Evolutionary conservation across 2,888 invertebrate species (phyloP).

Genomic region (Rhodophaea formosa): DNA sequence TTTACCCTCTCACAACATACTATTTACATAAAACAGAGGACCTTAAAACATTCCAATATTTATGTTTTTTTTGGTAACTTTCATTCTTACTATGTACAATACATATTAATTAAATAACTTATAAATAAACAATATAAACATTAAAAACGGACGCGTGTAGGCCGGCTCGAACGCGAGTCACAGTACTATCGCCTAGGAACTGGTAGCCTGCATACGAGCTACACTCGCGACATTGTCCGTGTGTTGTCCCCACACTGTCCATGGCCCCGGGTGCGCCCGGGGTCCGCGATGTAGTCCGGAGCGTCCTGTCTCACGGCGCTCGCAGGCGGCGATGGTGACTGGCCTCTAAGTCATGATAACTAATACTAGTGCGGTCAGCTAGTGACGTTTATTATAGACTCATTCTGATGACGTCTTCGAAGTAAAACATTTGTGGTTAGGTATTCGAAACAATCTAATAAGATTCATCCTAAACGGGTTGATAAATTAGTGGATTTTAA

Average conservation of each 20-base stretch:
- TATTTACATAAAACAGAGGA: constrained; percentile 70
- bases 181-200: constrained; percentile 7
- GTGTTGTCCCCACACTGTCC: too few species aligned
- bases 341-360: constrained; percentile 6
- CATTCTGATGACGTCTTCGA: background rate
- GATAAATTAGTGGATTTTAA: background rate
- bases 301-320: background rate
- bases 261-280: too few species aligned
- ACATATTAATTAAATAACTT: constrained; percentile 64
- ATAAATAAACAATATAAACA: constrained; percentile 74
- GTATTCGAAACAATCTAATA: background rate
- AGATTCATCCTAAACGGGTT: background rate
- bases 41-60: constrained; percentile 64
- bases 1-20: constrained; percentile 69
- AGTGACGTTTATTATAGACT: background rate
- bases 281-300: background rate
- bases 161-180: constrained; percentile 18
- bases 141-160: constrained; percentile 59
- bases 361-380: background rate
- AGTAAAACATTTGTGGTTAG: background rate
- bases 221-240: too few species aligned
- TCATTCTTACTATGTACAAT: constrained; percentile 70
- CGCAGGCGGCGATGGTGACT: constrained; percentile 3
- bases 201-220: background rate
- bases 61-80: constrained; percentile 48